These are phyloP conservation scores for Piaya cayana DNA, from an alignment of 2,113 vertebrate species.

Conservation along the genomic window DNA sequence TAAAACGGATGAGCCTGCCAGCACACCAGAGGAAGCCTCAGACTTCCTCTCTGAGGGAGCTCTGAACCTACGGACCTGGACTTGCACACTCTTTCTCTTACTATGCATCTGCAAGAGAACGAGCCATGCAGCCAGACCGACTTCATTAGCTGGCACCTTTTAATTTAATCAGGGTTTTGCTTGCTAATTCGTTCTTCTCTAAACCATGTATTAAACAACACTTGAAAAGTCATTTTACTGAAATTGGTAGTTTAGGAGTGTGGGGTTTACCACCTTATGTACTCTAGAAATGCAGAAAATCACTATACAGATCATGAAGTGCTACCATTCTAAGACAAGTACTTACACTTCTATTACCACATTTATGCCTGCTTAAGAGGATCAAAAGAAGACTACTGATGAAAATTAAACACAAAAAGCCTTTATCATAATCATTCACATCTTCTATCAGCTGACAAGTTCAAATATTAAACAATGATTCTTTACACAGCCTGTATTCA, in stretches of 20 bases:
- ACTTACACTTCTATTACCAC: not conserved
- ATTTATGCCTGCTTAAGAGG: not conserved
- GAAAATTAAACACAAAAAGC: not conserved
- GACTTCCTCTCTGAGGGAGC: slow-evolving; percentile 37
- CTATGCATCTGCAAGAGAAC: not conserved
- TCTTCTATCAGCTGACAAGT: not conserved
- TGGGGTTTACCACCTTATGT: not conserved
- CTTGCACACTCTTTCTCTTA: not conserved
- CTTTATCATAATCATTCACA: not conserved
- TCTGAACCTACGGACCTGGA: not conserved
- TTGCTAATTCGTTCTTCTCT: not conserved
- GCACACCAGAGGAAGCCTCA: slow-evolving; percentile 16
- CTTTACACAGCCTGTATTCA: not conserved
- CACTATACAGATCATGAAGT: not conserved
- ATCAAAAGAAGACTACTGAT: not conserved
- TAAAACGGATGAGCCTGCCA: slow-evolving; percentile 12
- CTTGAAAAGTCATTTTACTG: not conserved
- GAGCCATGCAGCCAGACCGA: accelerated
- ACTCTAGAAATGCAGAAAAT: not conserved
- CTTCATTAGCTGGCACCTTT: not conserved
- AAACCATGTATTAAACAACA: not conserved
- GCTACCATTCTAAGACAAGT: not conserved
- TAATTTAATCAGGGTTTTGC: not conserved
- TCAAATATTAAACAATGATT: not conserved
- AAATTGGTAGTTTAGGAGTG: not conserved